phyloP scores from a whole-genome alignment of 2,113 vertebrate genomes.

The Aldabrachelys gigantea region DNA sequence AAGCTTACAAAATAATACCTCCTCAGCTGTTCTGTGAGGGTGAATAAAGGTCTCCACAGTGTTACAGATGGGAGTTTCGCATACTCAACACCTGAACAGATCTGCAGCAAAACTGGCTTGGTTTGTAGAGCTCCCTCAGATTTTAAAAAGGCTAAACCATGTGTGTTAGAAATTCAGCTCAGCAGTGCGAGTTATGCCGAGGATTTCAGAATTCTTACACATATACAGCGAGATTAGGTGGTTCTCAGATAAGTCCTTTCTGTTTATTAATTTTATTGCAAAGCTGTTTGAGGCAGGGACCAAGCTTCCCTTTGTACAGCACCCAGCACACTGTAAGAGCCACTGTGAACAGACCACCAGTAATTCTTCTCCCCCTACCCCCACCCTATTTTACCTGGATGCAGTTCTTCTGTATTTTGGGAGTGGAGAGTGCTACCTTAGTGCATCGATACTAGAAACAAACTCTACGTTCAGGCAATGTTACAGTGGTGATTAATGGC shows the following conservation, averaged over 20 bases:
- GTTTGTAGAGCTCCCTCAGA: neutral
- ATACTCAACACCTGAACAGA: neutral
- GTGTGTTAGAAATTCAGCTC: slow-evolving; percentile 29
- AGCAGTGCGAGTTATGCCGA: neutral
- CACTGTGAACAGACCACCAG: rapidly evolving
- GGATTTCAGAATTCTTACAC: neutral
- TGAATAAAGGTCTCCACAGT: slow-evolving; percentile 24
- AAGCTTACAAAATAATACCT: neutral
- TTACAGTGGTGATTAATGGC: rapidly evolving
- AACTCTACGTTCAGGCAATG: neutral
- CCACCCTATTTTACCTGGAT: rapidly evolving
- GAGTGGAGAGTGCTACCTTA: neutral
- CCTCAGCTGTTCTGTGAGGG: neutral
- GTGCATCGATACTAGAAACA: neutral
- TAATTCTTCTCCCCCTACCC: neutral
- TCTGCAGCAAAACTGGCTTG: neutral
- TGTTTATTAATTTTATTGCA: neutral
- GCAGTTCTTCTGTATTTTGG: neutral
- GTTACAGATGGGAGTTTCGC: neutral
- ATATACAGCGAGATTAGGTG: rapidly evolving
- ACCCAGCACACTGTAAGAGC: rapidly evolving
- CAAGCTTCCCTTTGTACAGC: rapidly evolving
- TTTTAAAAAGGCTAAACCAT: neutral
- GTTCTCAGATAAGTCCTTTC: neutral
- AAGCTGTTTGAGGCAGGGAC: neutral